Evolutionary conservation across 2,888 invertebrate genomes (phyloP).

Genomic region (Scotopteryx bipunctaria): DNA sequence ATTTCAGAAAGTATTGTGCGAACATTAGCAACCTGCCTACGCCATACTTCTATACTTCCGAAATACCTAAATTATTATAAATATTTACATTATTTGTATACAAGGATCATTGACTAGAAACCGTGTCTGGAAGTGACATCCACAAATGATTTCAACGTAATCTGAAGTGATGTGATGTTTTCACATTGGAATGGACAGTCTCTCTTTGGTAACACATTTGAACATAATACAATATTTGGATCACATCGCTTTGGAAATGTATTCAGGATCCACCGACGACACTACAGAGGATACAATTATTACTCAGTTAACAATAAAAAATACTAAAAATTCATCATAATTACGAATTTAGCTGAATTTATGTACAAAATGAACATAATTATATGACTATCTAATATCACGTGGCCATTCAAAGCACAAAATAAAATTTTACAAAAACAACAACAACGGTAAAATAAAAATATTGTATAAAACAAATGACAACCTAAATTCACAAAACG

Average conservation of each 20-base stretch:
- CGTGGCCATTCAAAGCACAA: conserved; percentile 64
- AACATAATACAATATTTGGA: conserved; percentile 54
- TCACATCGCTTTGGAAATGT: conserved; percentile 40
- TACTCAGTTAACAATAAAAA: conserved; percentile 31
- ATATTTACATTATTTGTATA: conserved; percentile 72
- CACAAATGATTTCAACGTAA: conserved; percentile 28
- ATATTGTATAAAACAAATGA: conserved; percentile 66
- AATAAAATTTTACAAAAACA: conserved; percentile 74
- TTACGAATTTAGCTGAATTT: conserved; percentile 46
- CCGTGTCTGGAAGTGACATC: conserved; percentile 63
- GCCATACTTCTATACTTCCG: conserved; percentile 60
- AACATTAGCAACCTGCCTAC: conserved; percentile 64
- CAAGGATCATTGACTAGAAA: conserved; percentile 80
- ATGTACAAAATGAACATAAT: conserved; percentile 54
- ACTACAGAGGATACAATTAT: conserved; percentile 30
- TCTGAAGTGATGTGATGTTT: neutral
- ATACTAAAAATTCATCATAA: conserved; percentile 42
- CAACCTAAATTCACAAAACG: conserved; percentile 59
- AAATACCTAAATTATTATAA: conserved; percentile 66
- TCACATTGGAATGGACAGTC: conserved; percentile 61
- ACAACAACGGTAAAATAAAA: conserved; percentile 76
- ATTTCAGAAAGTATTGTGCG: conserved; percentile 69
- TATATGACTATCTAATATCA: conserved; percentile 79
- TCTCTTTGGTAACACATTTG: conserved; percentile 77
- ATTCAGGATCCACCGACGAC: conserved; percentile 18